These are phyloP conservation scores for Phocoena sinus DNA, from an alignment of 2,113 vertebrate species.

Conservation along the genomic window DNA sequence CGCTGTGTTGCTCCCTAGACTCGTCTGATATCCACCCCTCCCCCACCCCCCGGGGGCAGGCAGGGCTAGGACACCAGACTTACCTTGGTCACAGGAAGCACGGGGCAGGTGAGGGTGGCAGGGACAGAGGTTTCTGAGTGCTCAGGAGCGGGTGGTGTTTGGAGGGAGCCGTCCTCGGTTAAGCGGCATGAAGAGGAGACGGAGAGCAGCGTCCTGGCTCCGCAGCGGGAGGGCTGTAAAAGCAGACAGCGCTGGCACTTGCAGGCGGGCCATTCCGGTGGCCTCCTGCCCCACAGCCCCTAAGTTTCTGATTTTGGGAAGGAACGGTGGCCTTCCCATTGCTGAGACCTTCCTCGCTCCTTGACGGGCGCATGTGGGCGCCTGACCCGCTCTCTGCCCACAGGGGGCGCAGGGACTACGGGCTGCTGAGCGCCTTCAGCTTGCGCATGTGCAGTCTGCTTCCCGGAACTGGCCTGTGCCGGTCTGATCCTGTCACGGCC, in stretches of 20 bases:
- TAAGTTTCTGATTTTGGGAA: accelerated
- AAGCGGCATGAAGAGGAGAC: neutral
- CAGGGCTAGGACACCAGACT: neutral
- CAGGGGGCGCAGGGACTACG: accelerated
- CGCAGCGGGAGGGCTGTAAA: no score
- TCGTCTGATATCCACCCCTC: accelerated
- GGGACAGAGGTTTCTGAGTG: neutral
- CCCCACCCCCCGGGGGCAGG: accelerated
- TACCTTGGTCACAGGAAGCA: neutral
- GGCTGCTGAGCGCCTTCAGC: neutral
- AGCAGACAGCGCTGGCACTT: neutral
- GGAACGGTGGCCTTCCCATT: accelerated
- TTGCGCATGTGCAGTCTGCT: neutral
- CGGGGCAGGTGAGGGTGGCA: neutral
- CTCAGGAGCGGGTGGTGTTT: neutral
- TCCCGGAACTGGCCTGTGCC: neutral
- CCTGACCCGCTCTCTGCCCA: accelerated
- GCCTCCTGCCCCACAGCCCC: neutral
- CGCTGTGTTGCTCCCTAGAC: neutral
- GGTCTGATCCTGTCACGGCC: neutral
- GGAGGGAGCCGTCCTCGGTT: neutral
- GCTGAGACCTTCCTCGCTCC: accelerated
- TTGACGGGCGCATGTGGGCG: accelerated
- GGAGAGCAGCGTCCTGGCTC: accelerated
- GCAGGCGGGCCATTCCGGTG: neutral